Base-by-base conservation (phyloP, 2,888 invertebrate genomes). In the Heliconius hortense region DNA sequence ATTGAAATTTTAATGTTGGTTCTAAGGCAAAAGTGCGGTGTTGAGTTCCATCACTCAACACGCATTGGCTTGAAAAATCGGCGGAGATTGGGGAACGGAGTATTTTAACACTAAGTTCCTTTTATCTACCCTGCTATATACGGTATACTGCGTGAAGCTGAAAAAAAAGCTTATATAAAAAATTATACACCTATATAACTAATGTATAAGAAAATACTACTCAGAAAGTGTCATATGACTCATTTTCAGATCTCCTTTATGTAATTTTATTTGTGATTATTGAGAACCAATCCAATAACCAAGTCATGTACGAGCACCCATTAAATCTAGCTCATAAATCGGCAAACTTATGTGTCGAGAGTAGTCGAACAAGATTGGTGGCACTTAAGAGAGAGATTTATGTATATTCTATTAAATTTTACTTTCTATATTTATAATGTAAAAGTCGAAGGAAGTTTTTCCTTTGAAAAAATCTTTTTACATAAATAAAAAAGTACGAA, bases 211-310 rank as follows among this genome's bases (percentile, higher is more conserved):
- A 35, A 35, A 64, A 11, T 28, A 5, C 8, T 21, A 5, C 4
- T 4, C 18, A 48, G 4, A 35, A 39, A 53, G 31, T 4, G n/a
- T n/a, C n/a, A 10, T 26, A 31, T 1, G n/a, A 31, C n/a, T 53
- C 31, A 0, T 28, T 53, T 10, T 13, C 11, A 48, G 5, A 35
- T 64, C 31, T 60, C 75, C 74, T 71, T 74, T 78, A 75, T 76
- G 76, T 77, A 76, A 77, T 73, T 71, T 77, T 72, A 73, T 74
- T 59, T 76, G 78, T 79, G 79, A 80, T 73, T 78, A 77, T 80
- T 79, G 73, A 77, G 78, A 76, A 68, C 77, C 76, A 79, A 81
- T 79, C 78, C 79, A 79, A 80, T 80, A 81, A 77, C 79, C 64
- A 71, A 69, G 68, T 64, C 73, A 48, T 35, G 69, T 77, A 72